phyloP scores from a whole-genome alignment of 1,140 invertebrate genomes.

The Cyrtorhinus lividipennis region DNA sequence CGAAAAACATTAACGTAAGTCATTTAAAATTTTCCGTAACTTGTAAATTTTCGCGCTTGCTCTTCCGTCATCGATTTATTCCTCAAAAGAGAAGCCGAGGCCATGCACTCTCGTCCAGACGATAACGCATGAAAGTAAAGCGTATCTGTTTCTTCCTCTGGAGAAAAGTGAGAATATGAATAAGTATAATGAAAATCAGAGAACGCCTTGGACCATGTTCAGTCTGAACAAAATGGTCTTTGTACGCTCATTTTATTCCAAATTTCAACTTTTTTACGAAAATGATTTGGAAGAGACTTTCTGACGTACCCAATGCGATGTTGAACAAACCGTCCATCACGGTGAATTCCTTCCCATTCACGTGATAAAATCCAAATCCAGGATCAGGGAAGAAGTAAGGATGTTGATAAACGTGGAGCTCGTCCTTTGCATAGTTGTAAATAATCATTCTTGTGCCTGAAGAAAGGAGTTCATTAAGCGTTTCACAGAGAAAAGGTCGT shows the following conservation, averaged over 20 bases:
- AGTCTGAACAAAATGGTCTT: too few species aligned
- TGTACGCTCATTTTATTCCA: too few species aligned
- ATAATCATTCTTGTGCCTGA: slow-evolving; percentile 14
- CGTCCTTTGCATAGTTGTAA: slow-evolving; percentile 15
- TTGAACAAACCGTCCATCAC: slow-evolving; percentile 22
- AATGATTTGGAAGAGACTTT: too few species aligned
- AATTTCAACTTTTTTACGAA: too few species aligned
- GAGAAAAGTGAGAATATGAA: neutral
- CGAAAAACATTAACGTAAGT: too few species aligned
- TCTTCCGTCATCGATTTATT: slow-evolving; percentile 4
- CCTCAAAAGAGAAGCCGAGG: neutral
- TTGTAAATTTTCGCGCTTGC: slow-evolving; percentile 3
- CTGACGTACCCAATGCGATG: slow-evolving; percentile 18
- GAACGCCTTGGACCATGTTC: too few species aligned
- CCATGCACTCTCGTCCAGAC: slow-evolving; percentile 7
- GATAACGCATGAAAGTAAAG: slow-evolving; percentile 22
- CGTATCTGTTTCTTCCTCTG: neutral
- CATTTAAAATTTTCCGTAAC: too few species aligned
- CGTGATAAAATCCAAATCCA: slow-evolving; percentile 16
- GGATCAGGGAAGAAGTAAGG: slow-evolving; percentile 23
- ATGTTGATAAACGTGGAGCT: slow-evolving; percentile 15
- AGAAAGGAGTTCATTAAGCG: too few species aligned
- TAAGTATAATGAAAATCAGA: neutral
- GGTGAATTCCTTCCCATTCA: slow-evolving; percentile 19
- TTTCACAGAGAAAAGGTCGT: too few species aligned